A percentile compares a stretch with the other conserved stretches of the same genome.
Conservation (phyloP, 2,113 vertebrate species). For the Neodontobutis hainanensis region DNA sequence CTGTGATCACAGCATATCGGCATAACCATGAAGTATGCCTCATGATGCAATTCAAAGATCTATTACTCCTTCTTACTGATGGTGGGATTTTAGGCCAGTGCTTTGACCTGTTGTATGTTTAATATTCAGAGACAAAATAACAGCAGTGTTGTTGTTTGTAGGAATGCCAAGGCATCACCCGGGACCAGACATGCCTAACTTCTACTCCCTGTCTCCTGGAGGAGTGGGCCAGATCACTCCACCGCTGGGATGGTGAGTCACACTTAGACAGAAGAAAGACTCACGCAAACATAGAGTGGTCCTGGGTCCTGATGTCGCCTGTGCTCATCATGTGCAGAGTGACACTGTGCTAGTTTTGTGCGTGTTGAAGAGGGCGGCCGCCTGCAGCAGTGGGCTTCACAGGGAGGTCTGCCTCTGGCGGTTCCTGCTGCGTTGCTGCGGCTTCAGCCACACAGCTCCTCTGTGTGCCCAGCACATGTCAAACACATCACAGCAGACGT, state of each 20-base stretch:
- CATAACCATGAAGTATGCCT: not conserved
- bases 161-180: conserved; percentile 95
- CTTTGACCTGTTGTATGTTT: not conserved
- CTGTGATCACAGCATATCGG: not conserved
- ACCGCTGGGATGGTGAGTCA: conserved; percentile 94
- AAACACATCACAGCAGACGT: conserved; percentile 64
- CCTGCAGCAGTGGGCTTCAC: conserved; percentile 25
- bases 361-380: conserved; percentile 5
- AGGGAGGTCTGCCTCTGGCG: conserved; percentile 59
- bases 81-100: too few relatives aligned
- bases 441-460: conserved; percentile 48
- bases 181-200: conserved; percentile 93
- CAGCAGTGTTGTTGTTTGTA: conserved; percentile 51
- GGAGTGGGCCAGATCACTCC: conserved; percentile 96
- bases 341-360: conserved; percentile 20
- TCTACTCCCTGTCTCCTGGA: conserved; percentile 95
- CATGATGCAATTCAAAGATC: too few relatives aligned
- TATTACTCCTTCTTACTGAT: not conserved
- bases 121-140: conserved; percentile 5
- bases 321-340: conserved; percentile 19
- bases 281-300: conserved; percentile 12
- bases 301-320: conserved; percentile 6
- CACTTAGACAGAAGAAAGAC: conserved; percentile 24
- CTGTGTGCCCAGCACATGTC: conserved; percentile 68
- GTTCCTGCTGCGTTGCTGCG: conserved; percentile 51